These are phyloP conservation scores for Balaeniceps rex DNA, from an alignment of 2,113 vertebrate species.

Conservation along the genomic window DNA sequence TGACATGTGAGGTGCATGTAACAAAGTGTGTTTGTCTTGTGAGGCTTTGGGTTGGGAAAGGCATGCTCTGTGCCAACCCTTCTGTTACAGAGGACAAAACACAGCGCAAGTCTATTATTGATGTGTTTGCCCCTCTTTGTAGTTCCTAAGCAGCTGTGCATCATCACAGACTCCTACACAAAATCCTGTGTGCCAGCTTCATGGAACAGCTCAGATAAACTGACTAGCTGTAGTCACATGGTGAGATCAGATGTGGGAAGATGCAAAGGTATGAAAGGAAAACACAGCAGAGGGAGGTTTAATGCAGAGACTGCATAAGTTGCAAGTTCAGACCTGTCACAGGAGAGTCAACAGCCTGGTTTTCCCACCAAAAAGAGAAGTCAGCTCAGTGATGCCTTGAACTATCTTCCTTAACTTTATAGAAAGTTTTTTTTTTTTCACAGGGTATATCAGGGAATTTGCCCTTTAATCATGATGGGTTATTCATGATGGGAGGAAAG, in stretches of 20 bases:
- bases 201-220: not conserved
- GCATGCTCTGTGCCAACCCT: accelerated
- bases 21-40: not conserved
- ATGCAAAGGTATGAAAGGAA: not conserved
- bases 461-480: not conserved
- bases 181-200: not conserved
- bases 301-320: not conserved
- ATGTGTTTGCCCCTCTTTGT: not conserved
- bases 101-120: accelerated
- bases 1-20: not conserved
- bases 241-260: not conserved
- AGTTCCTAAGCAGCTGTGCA: not conserved
- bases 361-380: not conserved
- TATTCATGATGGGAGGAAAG: not conserved
- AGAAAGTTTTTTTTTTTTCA: not conserved
- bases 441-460: not conserved
- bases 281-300: not conserved
- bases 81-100: not conserved
- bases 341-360: not conserved
- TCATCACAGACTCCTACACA: not conserved
- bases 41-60: not conserved
- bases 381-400: not conserved
- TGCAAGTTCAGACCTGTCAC: not conserved
- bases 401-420: not conserved
- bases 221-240: not conserved